These are phyloP conservation scores for Akabosia matsudoensis DNA, from an alignment of 1,140 invertebrate genomes.

Conservation along the genomic window DNA sequence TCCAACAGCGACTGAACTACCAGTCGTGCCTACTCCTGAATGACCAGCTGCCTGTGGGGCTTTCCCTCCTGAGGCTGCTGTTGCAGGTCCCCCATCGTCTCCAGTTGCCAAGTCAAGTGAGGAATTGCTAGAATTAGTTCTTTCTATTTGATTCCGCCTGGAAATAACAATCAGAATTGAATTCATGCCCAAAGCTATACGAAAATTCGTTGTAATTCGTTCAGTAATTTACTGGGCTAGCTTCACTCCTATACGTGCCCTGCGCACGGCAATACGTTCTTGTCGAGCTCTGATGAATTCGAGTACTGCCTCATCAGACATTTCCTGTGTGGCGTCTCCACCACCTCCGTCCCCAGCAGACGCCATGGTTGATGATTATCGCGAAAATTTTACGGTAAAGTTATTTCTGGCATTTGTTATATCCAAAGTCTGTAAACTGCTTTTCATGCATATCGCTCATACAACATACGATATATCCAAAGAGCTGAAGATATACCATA, in stretches of 20 bases:
- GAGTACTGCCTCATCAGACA: neutral
- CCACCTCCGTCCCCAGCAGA: neutral
- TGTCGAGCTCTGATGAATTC: constrained; percentile 13
- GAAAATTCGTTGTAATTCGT: constrained; percentile 1
- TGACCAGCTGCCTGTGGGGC: too few species aligned
- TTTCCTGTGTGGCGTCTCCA: neutral
- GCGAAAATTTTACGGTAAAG: too few species aligned
- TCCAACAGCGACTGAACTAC: neutral
- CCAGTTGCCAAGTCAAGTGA: constrained; percentile 21
- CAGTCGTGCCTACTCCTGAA: too few species aligned
- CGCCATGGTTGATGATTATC: too few species aligned
- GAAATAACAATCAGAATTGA: neutral
- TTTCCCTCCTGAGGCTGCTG: too few species aligned
- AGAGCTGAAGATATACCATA: too few species aligned
- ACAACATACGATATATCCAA: too few species aligned
- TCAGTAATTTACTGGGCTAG: constrained; percentile 19
- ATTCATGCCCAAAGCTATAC: too few species aligned
- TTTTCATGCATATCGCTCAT: too few species aligned
- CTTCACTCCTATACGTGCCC: constrained; percentile 27
- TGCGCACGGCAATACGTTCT: constrained; percentile 14
- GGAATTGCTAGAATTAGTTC: neutral
- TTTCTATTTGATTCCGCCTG: neutral
- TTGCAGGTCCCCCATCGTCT: too few species aligned
- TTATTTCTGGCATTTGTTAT: too few species aligned
- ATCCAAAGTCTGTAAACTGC: too few species aligned